A percentile compares a stretch with the other conserved stretches of the same genome.
phyloP scores from a whole-genome alignment of 2,113 vertebrate genomes.

The Corynorhinus townsendii region DNA sequence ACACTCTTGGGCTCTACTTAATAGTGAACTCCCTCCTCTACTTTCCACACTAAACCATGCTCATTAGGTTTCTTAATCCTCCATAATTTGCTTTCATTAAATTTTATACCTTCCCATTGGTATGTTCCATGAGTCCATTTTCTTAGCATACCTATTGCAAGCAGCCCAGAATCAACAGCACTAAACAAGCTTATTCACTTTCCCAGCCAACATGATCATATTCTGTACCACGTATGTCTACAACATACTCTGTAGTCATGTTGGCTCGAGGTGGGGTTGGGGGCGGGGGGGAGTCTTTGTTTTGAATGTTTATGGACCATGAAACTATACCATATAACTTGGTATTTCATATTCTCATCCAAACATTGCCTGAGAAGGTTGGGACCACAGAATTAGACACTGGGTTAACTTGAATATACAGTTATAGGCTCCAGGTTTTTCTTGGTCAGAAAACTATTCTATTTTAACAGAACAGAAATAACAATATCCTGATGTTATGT shows the following conservation, averaged over 20 bases:
- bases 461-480: slow-evolving; percentile 39
- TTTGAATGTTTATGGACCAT: slow-evolving; percentile 56
- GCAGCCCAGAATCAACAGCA: slow-evolving; percentile 48
- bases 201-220: slow-evolving; percentile 54
- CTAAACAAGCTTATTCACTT: slow-evolving; percentile 52
- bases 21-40: slow-evolving; percentile 47
- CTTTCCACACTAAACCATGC: slow-evolving; percentile 46
- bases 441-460: slow-evolving; percentile 31
- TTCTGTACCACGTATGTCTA: too few relatives aligned
- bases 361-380: slow-evolving; percentile 33
- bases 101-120: slow-evolving; percentile 59
- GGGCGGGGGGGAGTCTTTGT: slow-evolving; percentile 1
- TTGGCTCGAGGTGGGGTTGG: background rate
- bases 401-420: background rate
- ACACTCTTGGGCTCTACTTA: slow-evolving; percentile 63
- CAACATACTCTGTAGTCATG: background rate
- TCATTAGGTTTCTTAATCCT: slow-evolving; percentile 73
- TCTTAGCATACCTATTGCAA: slow-evolving; percentile 38
- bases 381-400: background rate
- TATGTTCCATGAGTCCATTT: slow-evolving; percentile 55
- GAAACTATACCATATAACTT: slow-evolving; percentile 53
- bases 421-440: background rate
- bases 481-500: background rate
- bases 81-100: slow-evolving; percentile 69
- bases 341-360: slow-evolving; percentile 58